Base-by-base conservation (phyloP, 1,140 invertebrate species). In the Sycobia sp. region DNA sequence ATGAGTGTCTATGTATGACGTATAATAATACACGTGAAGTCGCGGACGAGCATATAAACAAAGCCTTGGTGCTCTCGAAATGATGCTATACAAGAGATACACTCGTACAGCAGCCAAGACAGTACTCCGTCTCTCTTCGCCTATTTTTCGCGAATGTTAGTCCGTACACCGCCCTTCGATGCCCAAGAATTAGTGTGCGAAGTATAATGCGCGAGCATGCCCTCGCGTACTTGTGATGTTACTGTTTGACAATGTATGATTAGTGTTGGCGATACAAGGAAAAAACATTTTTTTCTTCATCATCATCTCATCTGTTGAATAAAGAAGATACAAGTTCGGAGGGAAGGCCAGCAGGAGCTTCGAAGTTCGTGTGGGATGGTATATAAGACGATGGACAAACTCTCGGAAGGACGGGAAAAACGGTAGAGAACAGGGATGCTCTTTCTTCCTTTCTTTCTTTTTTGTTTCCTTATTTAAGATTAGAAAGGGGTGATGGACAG, bases 361-460 rank as follows among this genome's bases (percentile, higher is more conserved):
- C 59, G 43, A 56, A 69, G 51, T 63, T 67, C 61, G 66, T 65
- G 60, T 44, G 49, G 56, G 32, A 41, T n/a, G 56, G 55, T 55
- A 39, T 67, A 65, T 36, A 49, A 57, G 58, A 67, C 50, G 59
- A 68, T 63, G 68, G 73, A 71, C 73, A 74, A 77, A 73, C 72
- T 76, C 71, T 78, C 76, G 60, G 73, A 73, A 70, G 76, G 71
- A 74, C 69, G 71, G 74, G 77, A 74, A 74, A 32, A 76, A 76
- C 72, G 73, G 76, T 78, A 79, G 75, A 79, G 79, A 80, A 78
- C 77, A 79, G 27, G 78, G 77, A 80, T 79, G 77, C 53, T 73
- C 69, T 73, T 50, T 59, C 36, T 27, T 39, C 23, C 34, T 66
- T n/a, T n/a, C 54, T 44, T 49, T 61, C 25, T 38, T 57, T 47